Conservation (phyloP, 2,888 invertebrate genomes). For the Ichneumon xanthorius region DNA sequence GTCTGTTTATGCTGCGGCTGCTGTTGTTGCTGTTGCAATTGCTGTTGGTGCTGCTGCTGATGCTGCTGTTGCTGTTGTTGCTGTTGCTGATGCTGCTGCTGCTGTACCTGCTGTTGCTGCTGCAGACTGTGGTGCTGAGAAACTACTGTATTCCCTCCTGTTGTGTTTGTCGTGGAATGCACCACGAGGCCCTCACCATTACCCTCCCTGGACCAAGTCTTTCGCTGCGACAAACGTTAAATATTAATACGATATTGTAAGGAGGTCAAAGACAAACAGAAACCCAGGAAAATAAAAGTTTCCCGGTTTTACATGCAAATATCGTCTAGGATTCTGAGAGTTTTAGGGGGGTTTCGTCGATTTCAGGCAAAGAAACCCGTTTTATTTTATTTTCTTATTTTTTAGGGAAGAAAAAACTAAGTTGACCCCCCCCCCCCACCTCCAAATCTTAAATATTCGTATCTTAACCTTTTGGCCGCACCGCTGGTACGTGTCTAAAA, state of each 20-base stretch:
- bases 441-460: background rate
- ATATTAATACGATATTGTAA: background rate
- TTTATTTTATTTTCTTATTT: background rate
- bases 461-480: conserved; percentile 88
- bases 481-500: conserved; percentile 89
- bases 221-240: conserved; percentile 85
- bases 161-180: conserved; percentile 85
- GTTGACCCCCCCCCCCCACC: background rate
- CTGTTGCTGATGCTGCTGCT: conserved; percentile 85
- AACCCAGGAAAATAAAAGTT: too few relatives aligned
- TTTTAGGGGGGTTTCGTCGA: too few relatives aligned
- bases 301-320: background rate
- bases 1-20: conserved; percentile 85
- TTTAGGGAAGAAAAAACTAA: too few relatives aligned
- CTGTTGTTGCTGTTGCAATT: conserved; percentile 82
- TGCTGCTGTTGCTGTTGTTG: conserved; percentile 80
- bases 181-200: conserved; percentile 87
- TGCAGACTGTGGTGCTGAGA: conserved; percentile 82
- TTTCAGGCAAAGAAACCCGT: too few relatives aligned
- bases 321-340: too few relatives aligned
- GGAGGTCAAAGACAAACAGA: background rate
- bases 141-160: conserved; percentile 84
- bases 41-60: conserved; percentile 76
- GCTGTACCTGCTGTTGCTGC: conserved; percentile 84
- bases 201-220: conserved; percentile 88